Percentiles rank a stretch among this genome's conserved stretches.
phyloP scores from a whole-genome alignment of 2,888 invertebrate genomes.

The Physocephala rufipes region DNA sequence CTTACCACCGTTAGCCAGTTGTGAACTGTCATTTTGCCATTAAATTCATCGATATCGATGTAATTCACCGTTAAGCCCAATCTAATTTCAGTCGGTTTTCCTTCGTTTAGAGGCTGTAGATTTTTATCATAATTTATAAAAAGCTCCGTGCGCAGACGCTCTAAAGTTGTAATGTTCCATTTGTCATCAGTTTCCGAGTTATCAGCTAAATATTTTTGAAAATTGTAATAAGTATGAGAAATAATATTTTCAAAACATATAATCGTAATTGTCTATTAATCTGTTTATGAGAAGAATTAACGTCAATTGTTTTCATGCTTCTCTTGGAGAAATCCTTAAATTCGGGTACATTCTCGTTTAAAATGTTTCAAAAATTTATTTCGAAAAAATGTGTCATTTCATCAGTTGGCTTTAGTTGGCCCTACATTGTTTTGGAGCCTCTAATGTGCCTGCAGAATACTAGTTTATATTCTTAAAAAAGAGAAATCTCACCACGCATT shows the following conservation, averaged over 20 bases:
- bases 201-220: constrained; percentile 34
- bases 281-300: no score
- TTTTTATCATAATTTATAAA: constrained; percentile 67
- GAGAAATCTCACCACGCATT: no score
- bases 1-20: constrained; percentile 73
- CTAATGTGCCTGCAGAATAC: no score
- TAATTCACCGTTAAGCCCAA: constrained; percentile 72
- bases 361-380: no score
- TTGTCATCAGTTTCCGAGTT: constrained; percentile 37
- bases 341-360: no score
- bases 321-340: background rate
- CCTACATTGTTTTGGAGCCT: no score
- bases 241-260: background rate
- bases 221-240: constrained; percentile 45
- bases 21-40: constrained; percentile 71
- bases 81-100: constrained; percentile 52
- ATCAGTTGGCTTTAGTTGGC: no score
- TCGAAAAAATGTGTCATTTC: no score
- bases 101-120: constrained; percentile 55
- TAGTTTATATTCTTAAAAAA: no score
- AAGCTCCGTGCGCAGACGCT: constrained; percentile 62
- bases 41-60: constrained; percentile 73
- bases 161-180: constrained; percentile 50
- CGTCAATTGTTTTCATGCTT: no score
- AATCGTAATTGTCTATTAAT: background rate